phyloP scores from a whole-genome alignment of 2,113 vertebrate genomes.

The Cynocephalus volans region DNA sequence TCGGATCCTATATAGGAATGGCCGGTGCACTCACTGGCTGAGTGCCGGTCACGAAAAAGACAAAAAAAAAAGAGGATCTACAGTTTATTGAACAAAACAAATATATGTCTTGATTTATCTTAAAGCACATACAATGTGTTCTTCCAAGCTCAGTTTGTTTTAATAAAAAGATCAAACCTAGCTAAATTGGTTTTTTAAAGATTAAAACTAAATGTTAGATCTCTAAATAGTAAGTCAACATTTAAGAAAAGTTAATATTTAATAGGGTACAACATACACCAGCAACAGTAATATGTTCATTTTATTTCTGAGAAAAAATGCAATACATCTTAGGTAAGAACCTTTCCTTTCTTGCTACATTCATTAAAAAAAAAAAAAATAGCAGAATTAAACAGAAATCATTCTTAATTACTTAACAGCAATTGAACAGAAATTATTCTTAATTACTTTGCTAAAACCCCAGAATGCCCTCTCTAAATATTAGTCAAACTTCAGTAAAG shows the following conservation, averaged over 20 bases:
- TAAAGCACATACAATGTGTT: neutral
- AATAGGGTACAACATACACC: neutral
- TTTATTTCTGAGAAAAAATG: neutral
- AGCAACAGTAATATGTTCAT: slow-evolving; percentile 44
- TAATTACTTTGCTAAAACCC: slow-evolving; percentile 22
- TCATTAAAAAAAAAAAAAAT: neutral
- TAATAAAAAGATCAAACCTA: slow-evolving; percentile 50
- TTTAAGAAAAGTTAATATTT: slow-evolving; percentile 62
- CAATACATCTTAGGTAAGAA: slow-evolving; percentile 18
- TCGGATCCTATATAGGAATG: too few relatives aligned
- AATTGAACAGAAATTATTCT: neutral
- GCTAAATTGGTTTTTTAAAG: slow-evolving; percentile 18
- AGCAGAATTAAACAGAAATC: neutral
- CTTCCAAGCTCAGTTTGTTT: slow-evolving; percentile 21
- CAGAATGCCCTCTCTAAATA: slow-evolving; percentile 1
- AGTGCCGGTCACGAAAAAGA: too few relatives aligned
- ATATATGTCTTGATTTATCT: slow-evolving; percentile 18
- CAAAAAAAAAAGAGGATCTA: neutral
- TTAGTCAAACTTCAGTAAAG: slow-evolving; percentile 10
- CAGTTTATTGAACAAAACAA: slow-evolving; percentile 23
- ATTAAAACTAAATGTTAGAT: slow-evolving; percentile 46
- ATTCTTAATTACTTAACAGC: neutral
- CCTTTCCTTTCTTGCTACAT: slow-evolving; percentile 17
- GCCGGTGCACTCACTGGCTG: too few relatives aligned
- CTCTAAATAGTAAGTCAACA: slow-evolving; percentile 67